phyloP scores from a whole-genome alignment of 2,888 invertebrate species.

The Rutpela maculata region DNA sequence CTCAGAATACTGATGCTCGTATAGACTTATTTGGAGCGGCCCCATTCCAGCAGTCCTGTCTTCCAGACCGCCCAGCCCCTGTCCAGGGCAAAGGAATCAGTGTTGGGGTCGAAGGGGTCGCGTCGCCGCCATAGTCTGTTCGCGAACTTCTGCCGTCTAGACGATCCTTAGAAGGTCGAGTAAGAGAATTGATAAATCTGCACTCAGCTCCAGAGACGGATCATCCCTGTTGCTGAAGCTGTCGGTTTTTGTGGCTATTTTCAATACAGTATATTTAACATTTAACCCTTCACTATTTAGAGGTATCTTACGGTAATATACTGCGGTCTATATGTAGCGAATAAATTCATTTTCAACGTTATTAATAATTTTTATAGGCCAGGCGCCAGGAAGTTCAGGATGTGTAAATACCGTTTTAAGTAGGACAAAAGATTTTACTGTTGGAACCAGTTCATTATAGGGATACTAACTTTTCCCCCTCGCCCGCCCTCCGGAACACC shows the following conservation, averaged over 20 bases:
- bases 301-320: too few relatives aligned
- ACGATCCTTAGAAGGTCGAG: constrained; percentile 35
- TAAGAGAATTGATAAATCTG: constrained; percentile 32
- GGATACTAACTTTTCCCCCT: too few relatives aligned
- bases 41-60: constrained; percentile 21
- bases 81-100: constrained; percentile 29
- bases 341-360: too few relatives aligned
- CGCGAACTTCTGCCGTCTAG: constrained; percentile 41
- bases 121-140: constrained; percentile 37
- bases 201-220: constrained; percentile 14
- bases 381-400: too few relatives aligned
- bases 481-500: too few relatives aligned
- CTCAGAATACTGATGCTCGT: constrained; percentile 17
- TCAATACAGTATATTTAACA: too few relatives aligned
- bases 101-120: constrained; percentile 35
- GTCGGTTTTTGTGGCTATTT: neutral
- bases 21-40: constrained; percentile 19
- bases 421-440: too few relatives aligned
- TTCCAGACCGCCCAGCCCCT: constrained; percentile 28
- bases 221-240: neutral
- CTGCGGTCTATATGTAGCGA: too few relatives aligned
- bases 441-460: too few relatives aligned
- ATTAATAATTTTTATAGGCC: too few relatives aligned
- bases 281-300: too few relatives aligned
- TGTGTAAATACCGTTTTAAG: too few relatives aligned